Percentiles rank a stretch among this genome's conserved stretches.
Evolutionary conservation across 1,140 invertebrate species (phyloP).

Genomic region (Harlomillsia oculata): DNA sequence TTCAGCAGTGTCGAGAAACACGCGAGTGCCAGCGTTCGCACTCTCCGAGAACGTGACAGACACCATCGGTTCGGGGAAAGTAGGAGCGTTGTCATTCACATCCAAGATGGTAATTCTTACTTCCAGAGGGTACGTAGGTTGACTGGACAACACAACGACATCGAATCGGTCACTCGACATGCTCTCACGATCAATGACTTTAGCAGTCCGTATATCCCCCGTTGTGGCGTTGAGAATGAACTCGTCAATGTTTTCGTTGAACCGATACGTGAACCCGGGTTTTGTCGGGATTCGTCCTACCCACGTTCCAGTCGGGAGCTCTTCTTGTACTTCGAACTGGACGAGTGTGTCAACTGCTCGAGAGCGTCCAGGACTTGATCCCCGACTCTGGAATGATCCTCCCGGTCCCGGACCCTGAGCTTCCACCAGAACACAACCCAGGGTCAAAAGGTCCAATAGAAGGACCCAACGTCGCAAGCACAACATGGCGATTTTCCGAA

Average conservation of each 20-base stretch:
- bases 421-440: slow-evolving; percentile 35
- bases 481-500: slow-evolving; percentile 19
- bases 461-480: slow-evolving; percentile 12
- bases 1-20: slow-evolving; percentile 75
- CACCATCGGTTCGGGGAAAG: slow-evolving; percentile 78
- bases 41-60: slow-evolving; percentile 82
- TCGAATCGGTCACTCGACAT: slow-evolving; percentile 69
- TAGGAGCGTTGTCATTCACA: slow-evolving; percentile 79
- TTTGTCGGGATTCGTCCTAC: slow-evolving; percentile 77
- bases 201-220: slow-evolving; percentile 70
- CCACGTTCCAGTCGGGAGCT: slow-evolving; percentile 64
- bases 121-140: slow-evolving; percentile 86
- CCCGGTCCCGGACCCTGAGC: slow-evolving; percentile 38
- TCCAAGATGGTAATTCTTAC: slow-evolving; percentile 75
- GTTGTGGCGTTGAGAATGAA: slow-evolving; percentile 67
- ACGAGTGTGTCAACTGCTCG: slow-evolving; percentile 74
- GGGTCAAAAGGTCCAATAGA: slow-evolving; percentile 9
- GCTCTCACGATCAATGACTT: slow-evolving; percentile 68
- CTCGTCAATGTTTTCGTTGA: slow-evolving; percentile 77
- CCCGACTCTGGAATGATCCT: slow-evolving; percentile 15
- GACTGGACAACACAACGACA: slow-evolving; percentile 77
- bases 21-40: slow-evolving; percentile 69
- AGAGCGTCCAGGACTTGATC: slow-evolving; percentile 61
- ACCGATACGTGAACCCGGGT: slow-evolving; percentile 76
- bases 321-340: slow-evolving; percentile 72